phyloP scores from a whole-genome alignment of 1,140 invertebrate genomes.

The Sinonovacula constricta region DNA sequence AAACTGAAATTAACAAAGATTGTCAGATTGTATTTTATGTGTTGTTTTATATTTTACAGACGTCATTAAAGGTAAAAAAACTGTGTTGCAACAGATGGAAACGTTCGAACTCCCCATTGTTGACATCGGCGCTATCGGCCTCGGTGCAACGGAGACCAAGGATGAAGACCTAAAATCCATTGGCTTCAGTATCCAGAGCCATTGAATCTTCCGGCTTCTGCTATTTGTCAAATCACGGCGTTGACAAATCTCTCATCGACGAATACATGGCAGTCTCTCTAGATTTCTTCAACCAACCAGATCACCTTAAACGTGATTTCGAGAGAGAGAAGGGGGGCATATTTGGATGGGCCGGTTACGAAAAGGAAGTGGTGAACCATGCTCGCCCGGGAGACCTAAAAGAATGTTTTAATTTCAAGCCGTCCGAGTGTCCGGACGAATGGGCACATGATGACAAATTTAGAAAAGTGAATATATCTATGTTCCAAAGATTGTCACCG shows the following conservation, averaged over 20 bases:
- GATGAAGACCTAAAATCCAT: too few species aligned
- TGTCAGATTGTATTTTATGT: too few species aligned
- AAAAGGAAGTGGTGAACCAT: background rate
- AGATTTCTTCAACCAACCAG: background rate
- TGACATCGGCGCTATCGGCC: too few species aligned
- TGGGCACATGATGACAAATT: background rate
- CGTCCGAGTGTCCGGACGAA: background rate
- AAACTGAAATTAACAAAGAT: too few species aligned
- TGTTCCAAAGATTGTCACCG: background rate
- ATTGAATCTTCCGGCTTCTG: too few species aligned
- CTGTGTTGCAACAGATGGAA: too few species aligned
- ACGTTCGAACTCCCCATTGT: too few species aligned
- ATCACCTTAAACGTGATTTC: background rate
- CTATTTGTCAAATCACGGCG: constrained; percentile 3
- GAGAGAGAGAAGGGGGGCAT: background rate
- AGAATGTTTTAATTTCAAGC: background rate
- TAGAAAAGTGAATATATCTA: background rate
- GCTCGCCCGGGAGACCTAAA: background rate
- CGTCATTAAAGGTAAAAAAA: too few species aligned
- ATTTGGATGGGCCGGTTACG: background rate
- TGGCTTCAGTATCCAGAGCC: too few species aligned
- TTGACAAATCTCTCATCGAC: background rate
- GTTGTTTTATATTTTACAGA: too few species aligned
- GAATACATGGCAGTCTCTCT: background rate
- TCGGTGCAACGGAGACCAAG: too few species aligned